Percentiles rank a stretch among this genome's conserved stretches.
Conservation (phyloP, 2,888 invertebrate genomes). For the Nineta flava region DNA sequence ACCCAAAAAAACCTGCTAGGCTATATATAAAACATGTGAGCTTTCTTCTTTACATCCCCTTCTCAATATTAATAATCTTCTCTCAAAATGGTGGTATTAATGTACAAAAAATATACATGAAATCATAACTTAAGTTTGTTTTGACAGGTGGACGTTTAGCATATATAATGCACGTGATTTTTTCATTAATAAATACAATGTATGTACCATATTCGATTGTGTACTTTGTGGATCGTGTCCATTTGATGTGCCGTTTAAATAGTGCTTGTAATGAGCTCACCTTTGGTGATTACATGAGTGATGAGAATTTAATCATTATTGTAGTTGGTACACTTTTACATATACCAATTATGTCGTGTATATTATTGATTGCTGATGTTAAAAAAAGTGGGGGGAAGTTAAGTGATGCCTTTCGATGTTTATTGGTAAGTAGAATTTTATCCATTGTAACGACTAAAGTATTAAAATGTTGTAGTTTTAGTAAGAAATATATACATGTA, state of each 20-base stretch:
- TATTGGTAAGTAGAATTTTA: conserved; percentile 22
- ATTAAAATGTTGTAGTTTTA: too few species aligned
- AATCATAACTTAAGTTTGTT: conserved; percentile 9
- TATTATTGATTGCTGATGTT: conserved; percentile 46
- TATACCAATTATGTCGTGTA: conserved; percentile 48
- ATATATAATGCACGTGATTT: conserved; percentile 51
- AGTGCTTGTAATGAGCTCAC: conserved; percentile 47
- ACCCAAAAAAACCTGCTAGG: too few species aligned
- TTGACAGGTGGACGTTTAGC: conserved; percentile 48
- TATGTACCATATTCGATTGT: conserved; percentile 71
- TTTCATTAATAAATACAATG: conserved; percentile 59
- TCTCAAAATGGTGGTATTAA: too few species aligned
- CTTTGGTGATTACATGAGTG: conserved; percentile 50
- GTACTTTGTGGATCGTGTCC: conserved; percentile 66
- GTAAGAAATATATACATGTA: too few species aligned
- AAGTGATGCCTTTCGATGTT: conserved; percentile 33
- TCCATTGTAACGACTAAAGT: too few species aligned
- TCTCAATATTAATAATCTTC: too few species aligned
- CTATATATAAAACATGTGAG: too few species aligned
- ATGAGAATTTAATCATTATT: conserved; percentile 47
- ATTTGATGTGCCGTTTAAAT: conserved; percentile 52
- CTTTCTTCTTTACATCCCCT: too few species aligned
- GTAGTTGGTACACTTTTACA: conserved; percentile 48
- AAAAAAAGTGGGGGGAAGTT: conserved; percentile 47
- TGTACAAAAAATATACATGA: too few species aligned